Conservation (phyloP, 1,140 invertebrate genomes). For the Drusus annulatus region DNA sequence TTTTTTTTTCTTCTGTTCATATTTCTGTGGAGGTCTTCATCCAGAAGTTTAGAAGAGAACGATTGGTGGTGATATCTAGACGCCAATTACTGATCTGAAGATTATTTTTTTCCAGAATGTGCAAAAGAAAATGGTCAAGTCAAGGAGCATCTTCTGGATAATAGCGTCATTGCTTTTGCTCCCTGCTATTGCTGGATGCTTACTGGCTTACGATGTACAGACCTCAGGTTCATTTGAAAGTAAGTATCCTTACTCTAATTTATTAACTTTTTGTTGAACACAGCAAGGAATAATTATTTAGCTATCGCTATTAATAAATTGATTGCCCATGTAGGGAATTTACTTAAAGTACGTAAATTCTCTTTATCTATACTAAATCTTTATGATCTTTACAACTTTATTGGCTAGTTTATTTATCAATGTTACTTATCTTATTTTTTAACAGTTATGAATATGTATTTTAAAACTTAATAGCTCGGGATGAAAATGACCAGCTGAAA, state of each 20-base stretch:
- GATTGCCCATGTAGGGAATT: too few relatives aligned
- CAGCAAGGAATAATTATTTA: too few relatives aligned
- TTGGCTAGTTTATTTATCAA: too few relatives aligned
- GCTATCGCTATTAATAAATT: too few relatives aligned
- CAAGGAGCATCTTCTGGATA: slow-evolving; percentile 72
- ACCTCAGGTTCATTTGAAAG: slow-evolving; percentile 53
- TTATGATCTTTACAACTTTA: too few relatives aligned
- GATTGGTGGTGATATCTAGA: not conserved
- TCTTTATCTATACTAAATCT: too few relatives aligned
- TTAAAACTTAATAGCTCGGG: too few relatives aligned
- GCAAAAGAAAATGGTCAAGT: slow-evolving; percentile 40
- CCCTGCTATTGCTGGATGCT: slow-evolving; percentile 67
- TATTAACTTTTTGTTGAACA: too few relatives aligned
- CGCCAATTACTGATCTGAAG: not conserved
- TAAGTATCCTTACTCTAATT: slow-evolving; percentile 27
- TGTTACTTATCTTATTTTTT: too few relatives aligned
- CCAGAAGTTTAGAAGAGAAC: not conserved
- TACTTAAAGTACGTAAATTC: too few relatives aligned
- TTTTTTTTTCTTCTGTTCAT: not conserved
- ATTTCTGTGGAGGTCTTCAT: not conserved
- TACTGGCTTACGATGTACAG: slow-evolving; percentile 63
- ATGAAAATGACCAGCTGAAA: too few relatives aligned
- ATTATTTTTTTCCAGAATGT: not conserved
- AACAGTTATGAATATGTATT: too few relatives aligned
- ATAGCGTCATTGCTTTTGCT: slow-evolving; percentile 71